Evolutionary conservation across 2,113 vertebrate genomes (phyloP), one percentile per base, ranked within the genome.

Genomic region (Halcyon malimbica): DNA sequence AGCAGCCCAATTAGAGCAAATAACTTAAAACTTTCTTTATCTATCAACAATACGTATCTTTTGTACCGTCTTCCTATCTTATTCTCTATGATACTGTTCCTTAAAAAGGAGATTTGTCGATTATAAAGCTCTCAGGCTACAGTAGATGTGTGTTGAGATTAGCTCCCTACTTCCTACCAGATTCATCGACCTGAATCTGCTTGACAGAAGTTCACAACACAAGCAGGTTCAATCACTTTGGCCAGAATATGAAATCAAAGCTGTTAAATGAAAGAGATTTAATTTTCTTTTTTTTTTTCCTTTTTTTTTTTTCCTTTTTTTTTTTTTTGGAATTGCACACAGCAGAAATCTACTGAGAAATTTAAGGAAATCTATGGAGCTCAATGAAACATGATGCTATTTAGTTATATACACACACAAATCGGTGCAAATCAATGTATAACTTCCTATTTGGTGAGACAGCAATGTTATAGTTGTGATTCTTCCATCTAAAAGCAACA

Each of bases 121-220:
- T 89, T n/a, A 85, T 16, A 90, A 88, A 92, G 73, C 73, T 69
- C 71, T 16, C 78, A 76, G 60, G 94, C 73, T 92, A 59, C 41
- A 94, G 94, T 8, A 92, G 60, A 92, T 84, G 71, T 77, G 67
- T 46, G 75, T 68, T 90, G 78, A 74, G 51, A 91, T 74, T 77
- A 90, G 42, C 63, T 93, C 89, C 81, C 44, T 75, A 23, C 84
- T 91, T 75, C 62, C 88, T 60, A 95, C 57, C 86, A 94, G 18
- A 65, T 51, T 63, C 57, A 89, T 73, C 21, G 28, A 93, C 89
- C 94, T 95, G 83, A 96, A 97, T 46, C 69, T 95, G 84, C 46
- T 7, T 44, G 63, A 83, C 63, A 74, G 42, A 87, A 89, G 35
- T 51, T 46, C 28, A 31, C 17, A 85, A 94, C 54, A 77, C 1